Evolutionary conservation across 2,797 vertebrate genomes (phyloP), one percentile per base, ranked within the genome.

Genomic region (Arnoldichthys spilopterus): DNA sequence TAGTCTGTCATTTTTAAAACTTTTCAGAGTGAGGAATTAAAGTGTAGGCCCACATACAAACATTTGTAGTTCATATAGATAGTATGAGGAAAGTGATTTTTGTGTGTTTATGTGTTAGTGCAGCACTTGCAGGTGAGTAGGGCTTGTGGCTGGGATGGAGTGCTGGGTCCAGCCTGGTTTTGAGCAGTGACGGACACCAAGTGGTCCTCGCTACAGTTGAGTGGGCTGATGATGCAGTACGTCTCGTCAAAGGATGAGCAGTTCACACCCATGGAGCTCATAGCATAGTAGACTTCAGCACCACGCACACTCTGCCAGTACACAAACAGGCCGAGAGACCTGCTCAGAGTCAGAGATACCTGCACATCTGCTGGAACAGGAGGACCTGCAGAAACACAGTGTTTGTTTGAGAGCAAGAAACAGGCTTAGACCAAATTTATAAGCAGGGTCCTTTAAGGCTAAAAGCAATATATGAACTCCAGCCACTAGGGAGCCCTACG

Each of bases 111-210:
- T 76, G 70, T 74, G 43, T 62, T n/a, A 68, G 47, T 40, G 63
- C 28, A 73, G 28, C 79, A 91, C 95, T 11, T 93, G 97, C 97
- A 93, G 20, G 95, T 97, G 32, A 90, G 89, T 77, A 96, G 93
- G 61, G 86, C 78, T 63, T 82, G 82, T 16, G 93, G 84, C 0
- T 86, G 66, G 1, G 96, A 91, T 1, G 96, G 94, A 28, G 32
- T 76, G 85, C 95, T 98, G 76, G 93, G 86, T 47, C 97, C 97
- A 1, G 94, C 97, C 0, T 86, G 77, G n/a, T 98, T 98, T 18
- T 83, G 77, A 15, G 97, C 96, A 5, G 63, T 83, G 49, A 97
- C 94, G 1, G 85, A 86, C 64, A 98, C 63, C 0, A 87, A 80
- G 79, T 94, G 92, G 64, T 94, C 93, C 74, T 94, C 92, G 30